Evolutionary conservation across 2,113 vertebrate species (phyloP).

Genomic region (Alces alces): DNA sequence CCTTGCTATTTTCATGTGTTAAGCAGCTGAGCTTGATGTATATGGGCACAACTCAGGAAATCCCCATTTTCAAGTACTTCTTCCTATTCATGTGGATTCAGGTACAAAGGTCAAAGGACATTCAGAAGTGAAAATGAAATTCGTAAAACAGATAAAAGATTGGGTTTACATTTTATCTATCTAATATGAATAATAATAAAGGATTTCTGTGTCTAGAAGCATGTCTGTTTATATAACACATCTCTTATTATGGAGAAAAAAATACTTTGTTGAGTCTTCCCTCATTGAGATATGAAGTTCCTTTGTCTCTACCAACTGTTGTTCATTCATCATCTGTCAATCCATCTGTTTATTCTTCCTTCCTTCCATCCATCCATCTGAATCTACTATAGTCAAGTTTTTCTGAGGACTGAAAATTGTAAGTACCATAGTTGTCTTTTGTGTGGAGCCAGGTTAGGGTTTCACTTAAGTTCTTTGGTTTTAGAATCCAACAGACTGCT

Average conservation of each 20-base stretch:
- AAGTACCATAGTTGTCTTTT: background rate
- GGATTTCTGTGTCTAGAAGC: background rate
- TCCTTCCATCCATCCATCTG: background rate
- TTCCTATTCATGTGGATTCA: background rate
- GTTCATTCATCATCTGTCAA: background rate
- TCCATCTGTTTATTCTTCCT: background rate
- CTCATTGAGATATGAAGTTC: background rate
- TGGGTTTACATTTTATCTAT: background rate
- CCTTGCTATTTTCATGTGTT: background rate
- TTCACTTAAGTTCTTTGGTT: background rate
- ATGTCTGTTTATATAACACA: background rate
- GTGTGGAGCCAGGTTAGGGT: background rate
- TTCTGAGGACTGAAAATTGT: background rate
- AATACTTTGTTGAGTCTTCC: background rate
- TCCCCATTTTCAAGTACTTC: constrained; percentile 1
- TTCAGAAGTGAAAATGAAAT: constrained; percentile 28
- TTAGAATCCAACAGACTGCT: background rate
- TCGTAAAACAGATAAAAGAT: background rate
- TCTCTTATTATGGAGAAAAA: background rate
- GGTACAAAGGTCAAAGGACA: background rate
- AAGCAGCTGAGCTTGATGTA: background rate
- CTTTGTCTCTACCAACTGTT: background rate
- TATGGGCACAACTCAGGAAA: constrained; percentile 21
- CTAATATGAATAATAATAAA: background rate
- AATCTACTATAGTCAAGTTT: background rate